Conservation (phyloP, 53 echinoderm and acorn worm genomes). For the Hippasteria phrygiana region DNA sequence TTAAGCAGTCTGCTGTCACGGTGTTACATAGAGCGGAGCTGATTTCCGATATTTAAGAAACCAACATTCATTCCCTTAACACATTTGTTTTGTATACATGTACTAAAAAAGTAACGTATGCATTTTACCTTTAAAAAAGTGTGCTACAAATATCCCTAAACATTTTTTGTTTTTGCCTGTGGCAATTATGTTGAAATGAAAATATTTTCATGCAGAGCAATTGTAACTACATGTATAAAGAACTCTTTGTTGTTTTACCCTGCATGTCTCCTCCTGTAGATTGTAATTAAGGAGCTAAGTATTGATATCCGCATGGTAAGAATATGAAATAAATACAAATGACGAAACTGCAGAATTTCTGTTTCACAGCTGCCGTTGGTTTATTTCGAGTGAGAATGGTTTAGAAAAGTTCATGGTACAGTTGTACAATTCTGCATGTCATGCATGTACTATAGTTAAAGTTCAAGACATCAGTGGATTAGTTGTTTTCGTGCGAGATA, state of each 20-base stretch:
- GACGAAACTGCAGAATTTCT: background rate
- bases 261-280: slow-evolving; percentile 45
- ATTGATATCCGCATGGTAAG: slow-evolving; percentile 47
- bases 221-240: no score
- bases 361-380: background rate
- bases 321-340: slow-evolving; percentile 11
- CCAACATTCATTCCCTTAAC: background rate
- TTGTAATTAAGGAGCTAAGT: slow-evolving; percentile 42
- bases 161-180: no score
- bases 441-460: no score
- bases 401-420: no score
- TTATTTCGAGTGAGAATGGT: background rate
- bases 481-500: no score
- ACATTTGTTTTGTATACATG: background rate
- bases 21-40: no score
- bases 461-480: no score
- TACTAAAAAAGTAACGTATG: background rate
- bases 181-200: no score
- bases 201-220: background rate
- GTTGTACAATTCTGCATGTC: no score
- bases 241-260: background rate
- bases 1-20: no score
- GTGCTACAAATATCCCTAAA: background rate
- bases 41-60: background rate
- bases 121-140: background rate